Conservation (phyloP, 2,797 vertebrate genomes). For the Sparidentex hasta region DNA sequence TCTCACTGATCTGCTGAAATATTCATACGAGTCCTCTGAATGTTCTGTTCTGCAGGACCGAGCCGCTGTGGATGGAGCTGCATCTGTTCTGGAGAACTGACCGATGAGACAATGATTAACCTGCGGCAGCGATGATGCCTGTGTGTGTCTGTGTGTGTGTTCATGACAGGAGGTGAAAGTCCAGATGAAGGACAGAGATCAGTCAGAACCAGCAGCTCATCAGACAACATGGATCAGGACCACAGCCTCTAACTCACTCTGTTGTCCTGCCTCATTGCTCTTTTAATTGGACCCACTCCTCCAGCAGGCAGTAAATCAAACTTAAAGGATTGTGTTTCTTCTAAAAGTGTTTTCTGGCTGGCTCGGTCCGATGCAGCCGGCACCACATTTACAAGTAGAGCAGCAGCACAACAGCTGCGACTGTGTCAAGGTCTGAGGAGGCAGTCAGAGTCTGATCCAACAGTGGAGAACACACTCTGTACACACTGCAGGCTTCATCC, state of each 20-base stretch:
- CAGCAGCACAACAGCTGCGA: slow-evolving; percentile 44
- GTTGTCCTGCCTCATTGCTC: background rate
- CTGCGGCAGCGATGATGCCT: slow-evolving; percentile 10
- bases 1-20: slow-evolving; percentile 32
- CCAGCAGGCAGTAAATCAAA: slow-evolving; percentile 8
- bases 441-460: slow-evolving; percentile 46
- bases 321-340: slow-evolving; percentile 18
- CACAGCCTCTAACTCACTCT: background rate
- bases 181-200: slow-evolving; percentile 56
- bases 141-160: slow-evolving; percentile 6
- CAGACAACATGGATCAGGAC: slow-evolving; percentile 28
- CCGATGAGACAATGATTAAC: slow-evolving; percentile 84
- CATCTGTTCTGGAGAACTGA: slow-evolving; percentile 63
- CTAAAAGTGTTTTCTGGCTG: slow-evolving; percentile 39
- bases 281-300: slow-evolving; percentile 12
- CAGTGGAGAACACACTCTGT: slow-evolving; percentile 26
- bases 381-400: slow-evolving; percentile 35
- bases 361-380: slow-evolving; percentile 31
- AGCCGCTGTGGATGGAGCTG: background rate
- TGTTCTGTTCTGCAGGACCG: slow-evolving; percentile 30
- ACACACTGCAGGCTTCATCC: slow-evolving; percentile 44
- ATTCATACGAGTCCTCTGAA: slow-evolving; percentile 28
- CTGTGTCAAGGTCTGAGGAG: slow-evolving; percentile 57
- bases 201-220: slow-evolving; percentile 24
- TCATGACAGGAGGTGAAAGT: slow-evolving; percentile 73